phyloP scores from a whole-genome alignment of 92 coral and sea anemone genomes.

The Epizoanthus scotinus region DNA sequence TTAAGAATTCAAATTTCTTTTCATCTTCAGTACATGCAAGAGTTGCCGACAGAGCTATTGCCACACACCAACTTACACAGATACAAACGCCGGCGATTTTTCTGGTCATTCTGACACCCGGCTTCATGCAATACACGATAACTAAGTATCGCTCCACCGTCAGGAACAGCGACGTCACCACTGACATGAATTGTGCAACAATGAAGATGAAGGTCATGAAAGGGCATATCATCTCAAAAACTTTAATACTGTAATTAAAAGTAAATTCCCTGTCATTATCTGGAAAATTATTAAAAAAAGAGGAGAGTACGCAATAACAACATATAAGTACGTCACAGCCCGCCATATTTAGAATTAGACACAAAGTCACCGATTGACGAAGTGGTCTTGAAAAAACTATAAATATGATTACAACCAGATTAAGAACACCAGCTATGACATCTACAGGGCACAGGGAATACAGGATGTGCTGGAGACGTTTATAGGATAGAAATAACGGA shows the following conservation, averaged over 20 bases:
- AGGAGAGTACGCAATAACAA: background rate
- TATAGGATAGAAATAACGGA: no score
- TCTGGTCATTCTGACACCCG: constrained; percentile 43
- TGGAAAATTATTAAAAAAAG: constrained; percentile 18
- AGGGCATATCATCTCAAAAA: constrained; percentile 32
- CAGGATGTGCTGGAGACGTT: no score
- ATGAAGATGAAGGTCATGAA: constrained; percentile 60
- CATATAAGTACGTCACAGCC: no score
- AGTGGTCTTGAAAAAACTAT: no score
- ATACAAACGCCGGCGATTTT: constrained; percentile 23
- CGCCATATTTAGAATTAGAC: no score
- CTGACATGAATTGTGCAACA: constrained; percentile 51
- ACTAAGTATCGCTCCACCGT: constrained; percentile 66
- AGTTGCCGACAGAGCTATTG: constrained; percentile 57
- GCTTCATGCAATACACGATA: constrained; percentile 66
- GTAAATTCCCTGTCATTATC: background rate
- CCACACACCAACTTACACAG: constrained; percentile 44
- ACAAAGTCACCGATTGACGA: no score
- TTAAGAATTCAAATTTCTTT: constrained; percentile 16
- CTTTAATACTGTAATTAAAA: background rate
- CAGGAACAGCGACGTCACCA: constrained; percentile 53
- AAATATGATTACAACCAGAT: no score
- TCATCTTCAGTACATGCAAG: constrained; percentile 52
- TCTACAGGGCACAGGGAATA: no score
- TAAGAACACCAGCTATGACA: no score